These are phyloP conservation scores for Gnathochromis pfefferi DNA, from an alignment of 2,113 vertebrate species.

Conservation along the genomic window DNA sequence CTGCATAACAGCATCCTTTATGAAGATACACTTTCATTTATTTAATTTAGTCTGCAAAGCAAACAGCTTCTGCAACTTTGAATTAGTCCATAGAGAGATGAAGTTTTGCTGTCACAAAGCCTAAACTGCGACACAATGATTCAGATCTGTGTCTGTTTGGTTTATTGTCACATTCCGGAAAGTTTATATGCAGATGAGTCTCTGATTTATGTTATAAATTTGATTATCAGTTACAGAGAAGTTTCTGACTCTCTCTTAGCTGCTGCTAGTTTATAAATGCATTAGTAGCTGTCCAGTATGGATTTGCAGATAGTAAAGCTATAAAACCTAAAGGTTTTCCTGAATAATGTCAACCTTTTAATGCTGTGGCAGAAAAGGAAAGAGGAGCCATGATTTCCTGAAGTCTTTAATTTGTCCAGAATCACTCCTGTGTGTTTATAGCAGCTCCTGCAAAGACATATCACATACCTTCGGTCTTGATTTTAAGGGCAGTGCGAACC, in stretches of 20 bases:
- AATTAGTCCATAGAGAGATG: background rate
- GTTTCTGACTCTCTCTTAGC: background rate
- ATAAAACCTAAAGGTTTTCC: background rate
- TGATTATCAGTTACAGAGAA: background rate
- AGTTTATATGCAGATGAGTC: background rate
- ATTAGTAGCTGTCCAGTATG: background rate
- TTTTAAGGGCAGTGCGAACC: conserved; percentile 86
- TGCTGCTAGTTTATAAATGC: background rate
- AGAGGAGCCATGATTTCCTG: background rate
- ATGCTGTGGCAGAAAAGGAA: background rate
- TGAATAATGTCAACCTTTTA: background rate
- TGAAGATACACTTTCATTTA: background rate
- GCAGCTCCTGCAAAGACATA: background rate
- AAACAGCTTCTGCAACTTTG: background rate
- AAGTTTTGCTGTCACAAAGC: background rate
- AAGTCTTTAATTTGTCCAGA: background rate
- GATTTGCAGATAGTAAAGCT: background rate
- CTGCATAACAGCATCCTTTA: background rate
- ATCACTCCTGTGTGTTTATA: background rate
- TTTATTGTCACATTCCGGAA: accelerated
- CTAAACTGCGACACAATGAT: accelerated
- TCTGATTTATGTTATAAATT: background rate
- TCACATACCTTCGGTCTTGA: conserved; percentile 82
- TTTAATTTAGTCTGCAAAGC: background rate
- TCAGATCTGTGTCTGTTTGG: background rate